phyloP scores from a whole-genome alignment of 2,888 invertebrate genomes.

The Melanotus villosus region DNA sequence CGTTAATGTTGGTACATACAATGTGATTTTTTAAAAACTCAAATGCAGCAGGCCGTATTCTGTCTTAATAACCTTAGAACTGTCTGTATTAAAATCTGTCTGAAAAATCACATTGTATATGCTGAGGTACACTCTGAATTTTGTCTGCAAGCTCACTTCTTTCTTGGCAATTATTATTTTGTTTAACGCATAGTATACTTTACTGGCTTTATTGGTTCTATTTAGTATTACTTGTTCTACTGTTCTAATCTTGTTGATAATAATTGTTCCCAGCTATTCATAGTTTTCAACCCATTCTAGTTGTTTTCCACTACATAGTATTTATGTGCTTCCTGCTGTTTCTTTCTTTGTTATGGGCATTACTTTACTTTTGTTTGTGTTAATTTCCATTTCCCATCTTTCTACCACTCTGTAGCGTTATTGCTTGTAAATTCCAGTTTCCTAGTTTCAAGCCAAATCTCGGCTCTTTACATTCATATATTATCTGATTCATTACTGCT shows the following conservation, averaged over 20 bases:
- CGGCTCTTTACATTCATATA: no score
- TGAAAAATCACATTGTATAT: no score
- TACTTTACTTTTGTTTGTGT: background rate
- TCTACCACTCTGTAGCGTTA: background rate
- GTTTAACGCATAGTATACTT: background rate
- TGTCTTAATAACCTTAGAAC: no score
- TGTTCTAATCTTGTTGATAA: background rate
- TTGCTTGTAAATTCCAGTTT: no score
- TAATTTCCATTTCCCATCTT: background rate
- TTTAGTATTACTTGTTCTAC: background rate
- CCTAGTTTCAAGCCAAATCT: no score
- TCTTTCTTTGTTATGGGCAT: background rate
- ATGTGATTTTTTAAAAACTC: no score
- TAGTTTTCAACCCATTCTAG: background rate
- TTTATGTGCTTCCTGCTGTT: background rate
- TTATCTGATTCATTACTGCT: no score
- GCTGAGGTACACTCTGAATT: background rate
- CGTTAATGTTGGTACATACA: background rate
- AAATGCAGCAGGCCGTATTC: no score
- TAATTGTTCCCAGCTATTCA: background rate
- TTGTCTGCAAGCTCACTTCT: background rate
- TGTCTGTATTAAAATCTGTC: no score
- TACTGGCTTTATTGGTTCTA: background rate
- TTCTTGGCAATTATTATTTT: constrained; percentile 8
- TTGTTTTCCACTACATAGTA: background rate